These are phyloP conservation scores for Alcis repandata DNA, from an alignment of 2,888 invertebrate genomes.

Conservation along the genomic window DNA sequence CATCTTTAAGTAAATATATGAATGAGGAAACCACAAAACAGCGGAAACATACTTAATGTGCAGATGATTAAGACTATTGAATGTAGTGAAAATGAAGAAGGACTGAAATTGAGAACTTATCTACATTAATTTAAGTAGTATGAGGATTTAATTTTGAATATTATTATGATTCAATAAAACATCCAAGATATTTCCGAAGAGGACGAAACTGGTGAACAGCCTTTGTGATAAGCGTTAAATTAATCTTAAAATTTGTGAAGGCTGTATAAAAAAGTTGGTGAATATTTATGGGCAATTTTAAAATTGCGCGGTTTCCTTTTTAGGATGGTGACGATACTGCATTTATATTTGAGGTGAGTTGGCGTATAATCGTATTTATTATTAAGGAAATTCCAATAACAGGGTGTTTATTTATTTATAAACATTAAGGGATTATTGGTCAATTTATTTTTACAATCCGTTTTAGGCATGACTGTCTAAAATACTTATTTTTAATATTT, in stretches of 20 bases:
- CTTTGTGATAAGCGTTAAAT: slow-evolving; percentile 19
- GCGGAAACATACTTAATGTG: too few relatives aligned
- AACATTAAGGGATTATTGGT: not conserved
- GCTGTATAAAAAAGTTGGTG: slow-evolving; percentile 15
- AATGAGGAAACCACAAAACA: too few relatives aligned
- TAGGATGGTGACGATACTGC: slow-evolving; percentile 36
- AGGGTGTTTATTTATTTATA: not conserved
- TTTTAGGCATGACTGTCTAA: too few relatives aligned
- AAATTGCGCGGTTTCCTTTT: slow-evolving; percentile 23
- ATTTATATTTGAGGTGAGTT: slow-evolving; percentile 21
- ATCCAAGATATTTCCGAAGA: slow-evolving; percentile 11
- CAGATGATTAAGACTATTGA: too few relatives aligned
- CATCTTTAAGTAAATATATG: too few relatives aligned
- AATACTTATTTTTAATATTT: too few relatives aligned
- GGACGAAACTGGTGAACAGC: not conserved
- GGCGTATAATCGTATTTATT: not conserved
- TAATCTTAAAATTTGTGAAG: slow-evolving; percentile 25
- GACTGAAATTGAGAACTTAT: too few relatives aligned
- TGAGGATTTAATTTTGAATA: not conserved
- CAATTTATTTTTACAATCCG: slow-evolving; percentile 9
- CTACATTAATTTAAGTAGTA: too few relatives aligned
- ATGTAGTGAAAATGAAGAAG: too few relatives aligned
- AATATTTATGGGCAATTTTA: slow-evolving; percentile 15
- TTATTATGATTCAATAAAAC: slow-evolving; percentile 9
- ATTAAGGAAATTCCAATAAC: not conserved